These are phyloP conservation scores for Chironex yamaguchii DNA, from an alignment of 30 jellyfish, hydroid and myxozoan species.

Conservation along the genomic window DNA sequence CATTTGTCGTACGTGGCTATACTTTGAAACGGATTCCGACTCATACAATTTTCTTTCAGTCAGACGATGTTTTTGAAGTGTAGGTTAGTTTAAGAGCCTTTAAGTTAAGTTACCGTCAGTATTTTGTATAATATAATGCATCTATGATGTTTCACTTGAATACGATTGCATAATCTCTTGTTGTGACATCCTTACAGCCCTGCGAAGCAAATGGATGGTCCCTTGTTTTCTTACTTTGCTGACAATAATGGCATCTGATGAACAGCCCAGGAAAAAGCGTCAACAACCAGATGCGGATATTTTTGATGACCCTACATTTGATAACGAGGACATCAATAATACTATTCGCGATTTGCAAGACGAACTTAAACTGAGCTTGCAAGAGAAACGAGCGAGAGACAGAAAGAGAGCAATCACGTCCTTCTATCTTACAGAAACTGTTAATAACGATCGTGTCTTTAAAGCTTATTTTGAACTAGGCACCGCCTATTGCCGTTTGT, in stretches of 20 bases:
- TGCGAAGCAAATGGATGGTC: too few relatives aligned
- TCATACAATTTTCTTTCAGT: too few relatives aligned
- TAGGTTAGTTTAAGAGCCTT: too few relatives aligned
- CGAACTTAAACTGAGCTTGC: constrained; percentile 67
- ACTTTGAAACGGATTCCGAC: too few relatives aligned
- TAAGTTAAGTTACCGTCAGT: too few relatives aligned
- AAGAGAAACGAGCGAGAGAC: constrained; percentile 63
- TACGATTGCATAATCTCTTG: too few relatives aligned
- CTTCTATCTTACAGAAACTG: not conserved
- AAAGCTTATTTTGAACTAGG: constrained; percentile 64
- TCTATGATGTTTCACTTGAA: too few relatives aligned
- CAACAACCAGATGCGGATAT: constrained; percentile 81
- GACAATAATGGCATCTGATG: not conserved
- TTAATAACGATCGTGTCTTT: not conserved
- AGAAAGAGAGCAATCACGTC: not conserved
- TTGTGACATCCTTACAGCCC: too few relatives aligned
- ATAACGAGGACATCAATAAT: constrained; percentile 63
- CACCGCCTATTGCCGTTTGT: constrained; percentile 86
- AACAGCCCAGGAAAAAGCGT: constrained; percentile 39
- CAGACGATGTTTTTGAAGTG: too few relatives aligned
- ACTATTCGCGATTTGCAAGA: constrained; percentile 70
- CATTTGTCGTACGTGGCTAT: too few relatives aligned
- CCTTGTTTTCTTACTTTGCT: too few relatives aligned
- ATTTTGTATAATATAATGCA: too few relatives aligned
- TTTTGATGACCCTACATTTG: constrained; percentile 77